Conservation (phyloP, 2,888 invertebrate species). For the Colletes collaris region DNA sequence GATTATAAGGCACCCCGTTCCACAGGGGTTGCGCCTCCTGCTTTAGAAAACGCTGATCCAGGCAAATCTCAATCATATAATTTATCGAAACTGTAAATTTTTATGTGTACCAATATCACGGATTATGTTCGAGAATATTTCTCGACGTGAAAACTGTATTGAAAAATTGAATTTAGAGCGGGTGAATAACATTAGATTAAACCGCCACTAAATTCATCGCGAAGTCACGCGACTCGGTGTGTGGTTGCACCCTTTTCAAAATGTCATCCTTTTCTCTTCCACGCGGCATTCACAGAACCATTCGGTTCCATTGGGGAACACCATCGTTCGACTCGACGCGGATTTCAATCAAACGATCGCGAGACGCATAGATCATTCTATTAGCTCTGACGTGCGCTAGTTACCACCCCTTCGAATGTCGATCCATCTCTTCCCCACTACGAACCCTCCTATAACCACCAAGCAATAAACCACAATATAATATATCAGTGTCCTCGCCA, state of each 20-base stretch:
- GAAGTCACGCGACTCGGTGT: slow-evolving; percentile 34
- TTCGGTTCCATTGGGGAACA: slow-evolving; percentile 34
- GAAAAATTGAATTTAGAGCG: background rate
- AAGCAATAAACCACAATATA: slow-evolving; percentile 61
- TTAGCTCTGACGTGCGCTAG: slow-evolving; percentile 64
- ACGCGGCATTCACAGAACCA: slow-evolving; percentile 32
- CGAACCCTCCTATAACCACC: slow-evolving; percentile 34
- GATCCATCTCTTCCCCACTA: slow-evolving; percentile 48
- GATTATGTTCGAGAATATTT: no score
- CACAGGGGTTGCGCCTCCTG: no score
- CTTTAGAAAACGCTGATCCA: no score
- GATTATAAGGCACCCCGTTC: no score
- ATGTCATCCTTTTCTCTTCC: slow-evolving; percentile 48
- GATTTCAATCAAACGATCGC: slow-evolving; percentile 64
- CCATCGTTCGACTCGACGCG: slow-evolving; percentile 36
- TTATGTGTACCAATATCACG: no score
- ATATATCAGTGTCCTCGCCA: slow-evolving; percentile 63
- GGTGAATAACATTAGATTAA: slow-evolving; percentile 19
- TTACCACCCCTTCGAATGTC: slow-evolving; percentile 58
- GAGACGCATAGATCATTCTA: slow-evolving; percentile 71
- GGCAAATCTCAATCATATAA: no score
- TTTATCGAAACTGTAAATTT: no score
- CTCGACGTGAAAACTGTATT: no score
- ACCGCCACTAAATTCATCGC: slow-evolving; percentile 32
- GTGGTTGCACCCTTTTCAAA: slow-evolving; percentile 30